Evolutionary conservation across 2,888 invertebrate genomes (phyloP), one percentile per base, ranked within the genome.

Genomic region (Oxystoma pomonae): DNA sequence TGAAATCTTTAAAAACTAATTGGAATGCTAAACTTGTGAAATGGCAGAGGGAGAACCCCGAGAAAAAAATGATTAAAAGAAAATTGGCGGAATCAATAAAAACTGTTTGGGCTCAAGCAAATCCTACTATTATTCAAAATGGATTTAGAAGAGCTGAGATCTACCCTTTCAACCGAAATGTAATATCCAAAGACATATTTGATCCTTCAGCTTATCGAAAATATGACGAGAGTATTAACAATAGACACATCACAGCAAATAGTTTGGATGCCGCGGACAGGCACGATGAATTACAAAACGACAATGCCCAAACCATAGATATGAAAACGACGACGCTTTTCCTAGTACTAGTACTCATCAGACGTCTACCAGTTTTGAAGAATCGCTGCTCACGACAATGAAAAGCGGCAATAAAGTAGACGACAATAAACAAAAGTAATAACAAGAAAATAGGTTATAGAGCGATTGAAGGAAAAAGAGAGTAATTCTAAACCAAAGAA

Each of bases 41-140:
- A 20, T 68, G 64, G 67, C 63, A 65, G 53, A 59, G 65, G 51
- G 35, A 52, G 20, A 67, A 67, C 52, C 57, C 57, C n/a, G 64
- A 62, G 56, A 53, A 59, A 18, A 61, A 67, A 60, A 67, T 67
- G 35, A 53, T 55, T 35, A 64, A 65, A 56, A 65, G 59, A 50
- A 53, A 22, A 20, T 65, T 67, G 55, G 56, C 59, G 18, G 50
- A 55, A 21, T 50, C 59, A 58, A 62, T 63, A 56, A 58, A 63
- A 20, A 5, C 57, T n/a, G 56, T 57, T 20, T 66, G 67, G 63
- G 58, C 50, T 7, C 59, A 65, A 52, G 35, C 62, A 21, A 63
- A 52, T 55, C 51, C 59, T 18, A 55, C 60, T 18, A 63, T 64
- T 20, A 55, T 65, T 20, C 59, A 57, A 55, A 65, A 58, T 53